Evolutionary conservation across 2,797 vertebrate species (phyloP), one percentile per base, ranked within the genome.

Genomic region (Dallia pectoralis): DNA sequence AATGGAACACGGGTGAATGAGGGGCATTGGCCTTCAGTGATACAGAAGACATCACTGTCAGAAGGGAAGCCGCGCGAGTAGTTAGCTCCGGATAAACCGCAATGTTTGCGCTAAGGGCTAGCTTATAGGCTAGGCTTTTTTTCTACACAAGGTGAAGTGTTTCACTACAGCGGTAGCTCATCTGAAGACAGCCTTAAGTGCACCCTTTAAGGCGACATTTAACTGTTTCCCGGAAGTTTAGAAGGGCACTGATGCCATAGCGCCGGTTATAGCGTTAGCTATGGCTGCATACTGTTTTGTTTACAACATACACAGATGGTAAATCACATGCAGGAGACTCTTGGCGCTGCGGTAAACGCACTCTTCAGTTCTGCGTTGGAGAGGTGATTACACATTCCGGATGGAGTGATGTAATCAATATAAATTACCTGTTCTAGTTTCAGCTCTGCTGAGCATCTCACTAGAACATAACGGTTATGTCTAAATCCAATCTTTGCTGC

Each of bases 391-490:
- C 80, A 71, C 74, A 84, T 72, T 74, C 82, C 70, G 15, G 4
- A 64, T 9, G 51, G 51, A n/a, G n/a, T 74, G 81, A 70, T 78
- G 76, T 71, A 83, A 86, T 81, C 80, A 85, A 80, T 81, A 80
- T 76, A 76, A 80, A 75, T 76, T 77, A 70, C 79, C 85, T 86
- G 27, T 18, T 29, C 18, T 15, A 29, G 61, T 62, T n/a, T n/a
- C 14, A 32, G 25, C 61, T 16, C 61, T n/a, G n/a, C n/a, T n/a
- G n/a, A n/a, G n/a, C n/a, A n/a, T n/a, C n/a, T n/a, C n/a, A n/a
- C n/a, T 62, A 62, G 61, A 2, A 62, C 51, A 53, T 9, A 40
- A 1, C 6, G 36, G 36, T 40, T 40, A 6, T 40, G 36, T 40
- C 36, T 0, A 40, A 40, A 40, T 40, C 36, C 1, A 40, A 40